Base-by-base conservation (phyloP, 2,113 vertebrate species). In the Mus pahari region DNA sequence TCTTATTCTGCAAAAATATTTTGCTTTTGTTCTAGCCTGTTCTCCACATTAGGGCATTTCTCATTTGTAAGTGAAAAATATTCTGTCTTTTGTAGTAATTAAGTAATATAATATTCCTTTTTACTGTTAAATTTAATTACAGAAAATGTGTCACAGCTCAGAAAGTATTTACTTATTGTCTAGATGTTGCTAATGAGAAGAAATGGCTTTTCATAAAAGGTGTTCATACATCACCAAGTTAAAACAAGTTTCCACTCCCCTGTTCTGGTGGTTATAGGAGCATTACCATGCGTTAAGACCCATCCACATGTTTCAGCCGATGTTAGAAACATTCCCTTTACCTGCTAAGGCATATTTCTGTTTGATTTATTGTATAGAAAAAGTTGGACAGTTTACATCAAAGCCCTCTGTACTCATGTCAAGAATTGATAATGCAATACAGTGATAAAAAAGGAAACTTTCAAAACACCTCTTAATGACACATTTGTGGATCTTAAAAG, bases 361-460 rank as follows among this genome's bases (percentile, higher is more conserved):
- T 60, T 5, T 75, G 39, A 81, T 88, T 96, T 91, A 55, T 89
- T 22, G 66, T 16, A 48, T 7, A 68, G 45, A 81, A 42, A 0
- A 92, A 92, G 17, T 79, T 62, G 50, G 75, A 97, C 58, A 68
- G 68, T 90, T 95, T 90, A n/a, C 7, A 75, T 90, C 31, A 74
- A 92, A 94, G 36, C 13, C 20, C 48, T 91, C 7, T 12, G 24
- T 33, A 36, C 81, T 75, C 20, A 64, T 42, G 73, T 92, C 60
- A 82, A 70, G 64, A 70, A 66, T 4, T 26, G 10, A 70, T 48
- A 90, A 62, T 48, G 4, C 1, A 50, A 73, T 50, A 42, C 3
- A 66, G 0, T 79, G n/a, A 24, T 0, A 58, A 55, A 58, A 55
- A 9, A 24, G 14, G n/a, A 83, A n/a, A 60, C 19, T 55, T 90